Evolutionary conservation across 1,140 invertebrate species (phyloP).

Genomic region (Drosophila tani): DNA sequence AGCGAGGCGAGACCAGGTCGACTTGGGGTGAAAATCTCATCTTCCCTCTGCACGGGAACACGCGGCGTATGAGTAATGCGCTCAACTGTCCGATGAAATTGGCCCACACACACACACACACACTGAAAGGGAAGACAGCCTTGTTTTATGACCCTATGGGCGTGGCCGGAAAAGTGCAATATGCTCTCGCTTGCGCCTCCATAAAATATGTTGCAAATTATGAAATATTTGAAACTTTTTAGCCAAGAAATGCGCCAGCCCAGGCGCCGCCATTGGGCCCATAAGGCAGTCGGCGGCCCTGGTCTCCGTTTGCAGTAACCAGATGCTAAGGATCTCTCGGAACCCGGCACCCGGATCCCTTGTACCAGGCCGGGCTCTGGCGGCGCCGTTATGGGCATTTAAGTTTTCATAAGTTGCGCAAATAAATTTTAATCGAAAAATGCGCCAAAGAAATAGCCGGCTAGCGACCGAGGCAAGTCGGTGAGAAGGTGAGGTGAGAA

Average conservation of each 20-base stretch:
- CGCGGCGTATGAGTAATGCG: slow-evolving; percentile 45
- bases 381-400: slow-evolving; percentile 73
- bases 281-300: background rate
- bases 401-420: slow-evolving; percentile 81
- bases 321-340: background rate
- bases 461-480: slow-evolving; percentile 24
- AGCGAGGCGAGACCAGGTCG: background rate
- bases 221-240: slow-evolving; percentile 80
- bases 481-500: background rate
- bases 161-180: slow-evolving; percentile 49
- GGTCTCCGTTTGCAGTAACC: background rate
- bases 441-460: slow-evolving; percentile 71
- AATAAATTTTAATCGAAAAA: slow-evolving; percentile 83
- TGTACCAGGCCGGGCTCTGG: slow-evolving; percentile 1
- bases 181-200: slow-evolving; percentile 41
- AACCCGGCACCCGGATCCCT: background rate
- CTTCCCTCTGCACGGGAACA: background rate
- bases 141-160: slow-evolving; percentile 28
- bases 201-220: slow-evolving; percentile 82
- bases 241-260: slow-evolving; percentile 49
- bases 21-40: background rate
- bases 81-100: slow-evolving; percentile 5
- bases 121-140: background rate
- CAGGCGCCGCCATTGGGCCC: slow-evolving; percentile 35
- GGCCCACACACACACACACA: background rate